Evolutionary conservation across 2,888 invertebrate species (phyloP), one percentile per base, ranked within the genome.

Genomic region (Tipula unca): DNA sequence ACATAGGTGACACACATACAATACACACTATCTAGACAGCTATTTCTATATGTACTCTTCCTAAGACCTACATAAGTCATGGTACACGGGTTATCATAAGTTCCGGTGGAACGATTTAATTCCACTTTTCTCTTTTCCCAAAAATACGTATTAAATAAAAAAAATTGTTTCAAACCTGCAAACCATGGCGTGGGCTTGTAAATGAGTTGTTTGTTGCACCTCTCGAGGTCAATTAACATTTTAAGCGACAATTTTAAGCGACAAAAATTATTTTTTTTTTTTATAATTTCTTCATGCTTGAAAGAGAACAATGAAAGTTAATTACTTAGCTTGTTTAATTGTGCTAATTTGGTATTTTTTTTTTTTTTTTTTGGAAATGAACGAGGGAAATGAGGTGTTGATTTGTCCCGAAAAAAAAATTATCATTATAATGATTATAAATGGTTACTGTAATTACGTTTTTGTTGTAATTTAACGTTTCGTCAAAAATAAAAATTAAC

Each of bases 401-500:
- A 69, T 69, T 69, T 69, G 69, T 69, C 69, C 25, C 69, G 69
- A 25, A 69, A 69, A 69, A 69, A 69, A 69, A 69, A 69, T 69
- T 69, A 69, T 69, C 25, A 69, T 69, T 69, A 69, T 69, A 14
- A 69, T 69, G 69, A 69, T 69, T 69, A 69, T 69, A 69, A 69
- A 69, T 69, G 69, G 69, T 69, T 69, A 69, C 69, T 69, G 69
- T 69, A 69, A 69, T 69, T 69, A 69, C 25, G 25, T 69, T 69
- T 20, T 69, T 69, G 69, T 69, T 69, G 69, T 69, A 69, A 69
- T 69, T 69, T 69, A 69, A 69, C 69, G 69, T 69, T 69, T 69
- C 69, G 69, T 69, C 69, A 69, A 69, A 69, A 69, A 69, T 69
- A 69, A 69, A 69, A 69, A 69, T 69, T 69, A 69, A 69, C 69